phyloP scores from a whole-genome alignment of 1,140 invertebrate genomes.

The Acromyrmex heyeri region DNA sequence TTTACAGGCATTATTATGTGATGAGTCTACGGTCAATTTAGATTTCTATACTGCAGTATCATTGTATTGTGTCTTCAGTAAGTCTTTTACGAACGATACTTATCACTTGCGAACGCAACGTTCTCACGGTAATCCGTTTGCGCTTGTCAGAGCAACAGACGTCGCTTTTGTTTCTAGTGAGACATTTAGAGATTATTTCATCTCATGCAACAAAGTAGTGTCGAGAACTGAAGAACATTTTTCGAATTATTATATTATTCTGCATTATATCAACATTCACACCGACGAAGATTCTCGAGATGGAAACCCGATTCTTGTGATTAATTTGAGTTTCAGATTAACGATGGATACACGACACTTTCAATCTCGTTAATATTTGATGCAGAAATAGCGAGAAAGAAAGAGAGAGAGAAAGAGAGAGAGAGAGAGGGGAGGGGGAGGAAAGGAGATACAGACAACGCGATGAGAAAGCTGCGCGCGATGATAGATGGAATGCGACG shows the following conservation, averaged over 20 bases:
- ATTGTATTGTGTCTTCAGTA: slow-evolving; percentile 12
- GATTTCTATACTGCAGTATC: background rate
- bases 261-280: background rate
- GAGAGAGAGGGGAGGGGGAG: background rate
- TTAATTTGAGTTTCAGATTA: slow-evolving; percentile 49
- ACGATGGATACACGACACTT: slow-evolving; percentile 12
- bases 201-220: background rate
- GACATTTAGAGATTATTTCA: slow-evolving; percentile 55
- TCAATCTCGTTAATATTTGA: slow-evolving; percentile 50
- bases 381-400: background rate
- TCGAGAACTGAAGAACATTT: slow-evolving; percentile 20
- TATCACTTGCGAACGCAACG: slow-evolving; percentile 35
- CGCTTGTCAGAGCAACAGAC: slow-evolving; percentile 38
- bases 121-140: slow-evolving; percentile 37
- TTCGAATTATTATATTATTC: slow-evolving; percentile 41
- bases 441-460: background rate
- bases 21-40: background rate
- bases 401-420: background rate
- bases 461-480: slow-evolving; percentile 13
- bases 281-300: background rate
- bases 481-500: slow-evolving; percentile 25
- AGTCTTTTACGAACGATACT: slow-evolving; percentile 34
- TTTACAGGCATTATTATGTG: background rate
- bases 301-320: slow-evolving; percentile 3
- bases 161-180: slow-evolving; percentile 37